Evolutionary conservation across 2,797 vertebrate genomes (phyloP).

Genomic region (Ibycter americanus): DNA sequence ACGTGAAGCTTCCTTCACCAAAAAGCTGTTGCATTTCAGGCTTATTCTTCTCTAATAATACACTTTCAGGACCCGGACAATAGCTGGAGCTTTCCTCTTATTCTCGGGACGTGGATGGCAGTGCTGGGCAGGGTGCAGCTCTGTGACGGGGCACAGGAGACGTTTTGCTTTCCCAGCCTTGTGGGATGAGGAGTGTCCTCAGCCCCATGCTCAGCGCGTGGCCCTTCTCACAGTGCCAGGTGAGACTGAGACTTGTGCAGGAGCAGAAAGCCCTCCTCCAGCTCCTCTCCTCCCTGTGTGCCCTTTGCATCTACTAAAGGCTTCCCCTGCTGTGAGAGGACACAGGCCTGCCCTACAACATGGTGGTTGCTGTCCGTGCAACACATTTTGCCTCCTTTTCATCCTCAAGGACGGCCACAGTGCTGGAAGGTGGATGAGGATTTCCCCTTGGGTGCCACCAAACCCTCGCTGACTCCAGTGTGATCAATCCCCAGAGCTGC

Average conservation of each 20-base stretch:
- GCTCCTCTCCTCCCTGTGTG: neutral
- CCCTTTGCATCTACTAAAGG: neutral
- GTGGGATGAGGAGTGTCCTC: neutral
- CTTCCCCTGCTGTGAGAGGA: neutral
- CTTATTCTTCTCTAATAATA: conserved; percentile 52
- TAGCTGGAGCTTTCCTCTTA: neutral
- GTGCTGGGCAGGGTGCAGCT: neutral
- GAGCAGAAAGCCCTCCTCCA: neutral
- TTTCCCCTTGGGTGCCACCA: neutral
- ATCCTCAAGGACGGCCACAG: neutral
- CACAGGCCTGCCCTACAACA: neutral
- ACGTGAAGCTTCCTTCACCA: conserved; percentile 44
- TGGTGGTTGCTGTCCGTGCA: neutral
- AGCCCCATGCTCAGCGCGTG: fast-evolving
- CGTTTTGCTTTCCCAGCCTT: neutral
- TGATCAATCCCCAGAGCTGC: neutral
- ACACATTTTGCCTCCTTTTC: neutral
- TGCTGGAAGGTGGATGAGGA: neutral
- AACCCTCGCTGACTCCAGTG: neutral
- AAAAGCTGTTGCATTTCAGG: conserved; percentile 48
- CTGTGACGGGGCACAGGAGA: neutral
- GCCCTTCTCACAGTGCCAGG: fast-evolving
- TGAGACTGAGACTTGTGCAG: neutral
- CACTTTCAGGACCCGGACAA: conserved; percentile 33
- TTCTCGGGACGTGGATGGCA: neutral